Conservation (phyloP, 2,888 invertebrate species). For the Bhutanitis thaidina region DNA sequence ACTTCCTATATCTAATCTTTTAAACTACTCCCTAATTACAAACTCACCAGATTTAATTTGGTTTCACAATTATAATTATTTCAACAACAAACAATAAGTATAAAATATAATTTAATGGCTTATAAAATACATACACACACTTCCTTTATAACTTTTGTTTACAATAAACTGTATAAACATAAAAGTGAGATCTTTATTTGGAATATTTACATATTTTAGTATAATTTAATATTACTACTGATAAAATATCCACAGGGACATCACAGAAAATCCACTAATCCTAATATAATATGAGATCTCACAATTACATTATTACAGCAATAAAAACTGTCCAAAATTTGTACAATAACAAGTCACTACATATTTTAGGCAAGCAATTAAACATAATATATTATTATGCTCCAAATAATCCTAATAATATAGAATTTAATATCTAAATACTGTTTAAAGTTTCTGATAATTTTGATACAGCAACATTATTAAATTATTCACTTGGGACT, state of each 20-base stretch:
- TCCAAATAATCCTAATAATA: slow-evolving; percentile 21
- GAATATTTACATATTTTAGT: slow-evolving; percentile 36
- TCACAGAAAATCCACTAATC: slow-evolving; percentile 49
- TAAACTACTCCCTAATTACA: neutral
- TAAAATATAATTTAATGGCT: slow-evolving; percentile 16
- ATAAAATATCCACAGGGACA: slow-evolving; percentile 55
- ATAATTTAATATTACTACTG: slow-evolving; percentile 35
- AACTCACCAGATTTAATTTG: slow-evolving; percentile 18
- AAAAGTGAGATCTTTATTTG: slow-evolving; percentile 60
- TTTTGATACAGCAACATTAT: neutral
- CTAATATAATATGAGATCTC: slow-evolving; percentile 50
- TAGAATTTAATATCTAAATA: slow-evolving; percentile 1
- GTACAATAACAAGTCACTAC: slow-evolving; percentile 32
- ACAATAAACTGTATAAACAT: slow-evolving; percentile 52
- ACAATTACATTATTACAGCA: slow-evolving; percentile 59
- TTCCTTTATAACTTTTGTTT: slow-evolving; percentile 20
- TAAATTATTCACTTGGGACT: slow-evolving; percentile 35
- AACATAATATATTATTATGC: slow-evolving; percentile 37
- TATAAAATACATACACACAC: slow-evolving; percentile 8
- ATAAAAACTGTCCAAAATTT: slow-evolving; percentile 28
- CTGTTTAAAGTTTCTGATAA: neutral
- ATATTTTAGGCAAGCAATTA: slow-evolving; percentile 37
- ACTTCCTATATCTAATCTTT: too few relatives aligned
- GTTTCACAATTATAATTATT: slow-evolving; percentile 16
- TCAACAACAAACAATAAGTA: slow-evolving; percentile 19